phyloP scores from a whole-genome alignment of 2,797 vertebrate species.

The Acanthis flammea region DNA sequence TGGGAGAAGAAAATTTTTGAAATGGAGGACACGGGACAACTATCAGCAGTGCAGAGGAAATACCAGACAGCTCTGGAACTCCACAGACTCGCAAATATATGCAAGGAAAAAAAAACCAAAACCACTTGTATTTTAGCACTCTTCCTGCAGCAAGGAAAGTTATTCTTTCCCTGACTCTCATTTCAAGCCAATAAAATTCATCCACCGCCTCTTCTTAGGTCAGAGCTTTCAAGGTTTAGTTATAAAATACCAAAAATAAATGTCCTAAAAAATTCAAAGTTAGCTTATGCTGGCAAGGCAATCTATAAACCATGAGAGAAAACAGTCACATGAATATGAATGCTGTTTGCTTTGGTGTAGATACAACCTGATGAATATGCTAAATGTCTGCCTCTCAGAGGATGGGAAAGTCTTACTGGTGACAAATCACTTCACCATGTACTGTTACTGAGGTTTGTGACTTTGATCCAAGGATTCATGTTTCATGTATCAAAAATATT shows the following conservation, averaged over 20 bases:
- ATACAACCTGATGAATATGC: background rate
- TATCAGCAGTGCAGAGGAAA: background rate
- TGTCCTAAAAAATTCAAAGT: background rate
- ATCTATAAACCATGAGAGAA: background rate
- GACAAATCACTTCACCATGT: background rate
- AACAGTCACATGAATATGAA: background rate
- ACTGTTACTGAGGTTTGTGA: background rate
- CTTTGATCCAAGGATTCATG: background rate
- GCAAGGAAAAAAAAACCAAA: background rate
- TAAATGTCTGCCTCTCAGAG: background rate
- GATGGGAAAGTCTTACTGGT: background rate
- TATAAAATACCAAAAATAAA: background rate
- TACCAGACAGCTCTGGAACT: background rate
- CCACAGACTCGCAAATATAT: background rate
- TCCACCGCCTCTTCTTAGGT: background rate
- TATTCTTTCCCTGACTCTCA: background rate
- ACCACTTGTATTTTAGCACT: background rate
- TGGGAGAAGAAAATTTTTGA: background rate
- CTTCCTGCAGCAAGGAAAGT: background rate
- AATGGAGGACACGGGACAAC: background rate
- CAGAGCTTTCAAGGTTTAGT: background rate
- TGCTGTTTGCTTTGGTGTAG: background rate
- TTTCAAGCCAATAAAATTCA: background rate
- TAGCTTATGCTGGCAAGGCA: background rate
- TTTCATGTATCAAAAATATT: background rate